phyloP scores from a whole-genome alignment of 2,113 vertebrate genomes.

The Clarias gariepinus region DNA sequence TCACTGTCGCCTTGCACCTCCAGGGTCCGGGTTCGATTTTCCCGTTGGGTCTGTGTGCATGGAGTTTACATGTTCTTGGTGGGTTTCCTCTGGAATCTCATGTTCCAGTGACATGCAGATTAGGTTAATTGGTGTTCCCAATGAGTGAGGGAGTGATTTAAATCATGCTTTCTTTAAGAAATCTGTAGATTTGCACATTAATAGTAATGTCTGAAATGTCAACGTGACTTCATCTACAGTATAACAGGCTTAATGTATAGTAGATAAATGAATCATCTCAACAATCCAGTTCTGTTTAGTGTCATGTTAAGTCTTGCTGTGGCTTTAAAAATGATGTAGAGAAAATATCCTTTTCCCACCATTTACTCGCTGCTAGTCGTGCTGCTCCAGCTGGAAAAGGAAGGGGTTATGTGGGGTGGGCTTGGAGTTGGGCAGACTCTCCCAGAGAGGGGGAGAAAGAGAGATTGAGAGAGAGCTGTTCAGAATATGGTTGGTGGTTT shows the following conservation, averaged over 20 bases:
- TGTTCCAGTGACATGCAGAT: too few relatives aligned
- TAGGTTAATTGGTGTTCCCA: too few relatives aligned
- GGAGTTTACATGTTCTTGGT: too few relatives aligned
- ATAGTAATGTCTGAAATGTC: background rate
- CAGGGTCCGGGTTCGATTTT: too few relatives aligned
- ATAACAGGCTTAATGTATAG: background rate
- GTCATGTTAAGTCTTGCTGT: background rate
- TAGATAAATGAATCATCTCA: background rate
- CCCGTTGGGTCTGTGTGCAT: too few relatives aligned
- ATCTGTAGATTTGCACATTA: background rate
- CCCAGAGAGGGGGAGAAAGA: background rate
- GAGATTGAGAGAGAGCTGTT: background rate
- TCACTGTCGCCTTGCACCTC: too few relatives aligned
- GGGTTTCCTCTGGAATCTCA: too few relatives aligned
- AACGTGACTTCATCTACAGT: background rate
- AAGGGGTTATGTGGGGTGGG: too few relatives aligned
- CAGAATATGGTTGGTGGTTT: background rate
- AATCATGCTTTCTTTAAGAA: background rate
- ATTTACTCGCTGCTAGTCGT: background rate
- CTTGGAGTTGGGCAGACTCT: background rate
- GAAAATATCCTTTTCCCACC: background rate
- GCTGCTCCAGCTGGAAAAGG: background rate
- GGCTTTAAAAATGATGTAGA: background rate
- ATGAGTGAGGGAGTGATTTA: background rate
- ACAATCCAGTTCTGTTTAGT: background rate